Evolutionary conservation across 37 sponge, comb jelly and placozoan genomes (phyloP), one percentile per base, ranked within the genome.

Genomic region (Cliona cf. orientalis): DNA sequence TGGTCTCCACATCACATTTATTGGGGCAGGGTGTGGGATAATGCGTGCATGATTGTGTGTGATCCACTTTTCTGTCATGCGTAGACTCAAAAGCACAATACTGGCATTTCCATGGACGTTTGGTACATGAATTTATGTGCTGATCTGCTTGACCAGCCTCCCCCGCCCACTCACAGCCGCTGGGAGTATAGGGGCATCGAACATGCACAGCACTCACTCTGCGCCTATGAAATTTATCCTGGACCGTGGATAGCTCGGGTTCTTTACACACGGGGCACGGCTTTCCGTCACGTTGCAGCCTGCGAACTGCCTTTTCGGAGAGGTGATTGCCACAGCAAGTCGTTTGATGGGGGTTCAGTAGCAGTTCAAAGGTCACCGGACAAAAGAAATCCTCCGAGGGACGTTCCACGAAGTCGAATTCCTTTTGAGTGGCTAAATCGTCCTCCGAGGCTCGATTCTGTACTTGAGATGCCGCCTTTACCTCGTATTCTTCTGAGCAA

Each of bases 341-440:
- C 6, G 84, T 84, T 34, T 75, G 84, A 19, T 74, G 68, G 28
- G 84, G 84, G 56, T 84, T 40, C 17, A 62, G 35, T 65, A 82
- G 23, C 49, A 82, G 44, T 12, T 71, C 64, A 1, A 72, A 19
- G 2, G 74, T 71, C 46, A 83, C 74, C 0, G 83, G 72, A 42
- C 83, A 82, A 45, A 63, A 60, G 63, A 42, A 72, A 12, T 82
- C 73, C 6, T 42, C 14, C n/a, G 46, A 22, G 7, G 73, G 83
- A 36, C 45, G 36, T 21, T 29, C 41, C 5, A 80, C 42, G 32
- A 80, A 80, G 36, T 80, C 70, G 31, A 58, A 80, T 71, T 58
- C 53, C n/a, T 53, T 28, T 60, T 56, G 0, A 32, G 37, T 87
- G 92, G 95, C 90, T 44, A 86, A 86, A 14, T n/a, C n/a, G n/a